Evolutionary conservation across 2,113 vertebrate genomes (phyloP).

Genomic region (Leptodactylus fuscus): DNA sequence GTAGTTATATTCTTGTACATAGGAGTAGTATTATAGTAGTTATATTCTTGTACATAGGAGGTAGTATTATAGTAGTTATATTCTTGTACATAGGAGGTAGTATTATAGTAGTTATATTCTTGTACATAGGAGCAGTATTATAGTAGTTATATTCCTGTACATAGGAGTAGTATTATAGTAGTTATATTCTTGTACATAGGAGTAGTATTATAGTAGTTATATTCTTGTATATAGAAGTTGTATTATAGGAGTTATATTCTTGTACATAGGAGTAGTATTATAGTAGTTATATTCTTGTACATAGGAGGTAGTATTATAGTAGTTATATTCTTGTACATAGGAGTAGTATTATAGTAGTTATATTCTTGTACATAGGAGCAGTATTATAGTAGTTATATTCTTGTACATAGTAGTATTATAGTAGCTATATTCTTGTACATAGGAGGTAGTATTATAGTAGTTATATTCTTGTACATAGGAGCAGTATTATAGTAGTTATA

Average conservation of each 20-base stretch:
- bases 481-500: slow-evolving; percentile 16
- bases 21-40: neutral
- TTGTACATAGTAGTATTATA: no score
- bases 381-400: neutral
- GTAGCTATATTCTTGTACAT: neutral
- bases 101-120: neutral
- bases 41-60: neutral
- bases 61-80: slow-evolving; percentile 7
- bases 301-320: neutral
- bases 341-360: neutral
- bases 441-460: neutral
- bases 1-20: neutral
- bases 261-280: neutral
- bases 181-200: neutral
- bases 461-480: neutral
- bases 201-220: neutral
- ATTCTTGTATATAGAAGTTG: no score
- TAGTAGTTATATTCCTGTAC: neutral
- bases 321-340: neutral
- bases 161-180: neutral
- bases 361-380: neutral
- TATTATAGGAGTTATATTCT: no score
- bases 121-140: neutral
- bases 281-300: slow-evolving; percentile 3
- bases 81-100: neutral